phyloP scores from a whole-genome alignment of 2,113 vertebrate species.

The Sinocyclocheilus anshuiensis region DNA sequence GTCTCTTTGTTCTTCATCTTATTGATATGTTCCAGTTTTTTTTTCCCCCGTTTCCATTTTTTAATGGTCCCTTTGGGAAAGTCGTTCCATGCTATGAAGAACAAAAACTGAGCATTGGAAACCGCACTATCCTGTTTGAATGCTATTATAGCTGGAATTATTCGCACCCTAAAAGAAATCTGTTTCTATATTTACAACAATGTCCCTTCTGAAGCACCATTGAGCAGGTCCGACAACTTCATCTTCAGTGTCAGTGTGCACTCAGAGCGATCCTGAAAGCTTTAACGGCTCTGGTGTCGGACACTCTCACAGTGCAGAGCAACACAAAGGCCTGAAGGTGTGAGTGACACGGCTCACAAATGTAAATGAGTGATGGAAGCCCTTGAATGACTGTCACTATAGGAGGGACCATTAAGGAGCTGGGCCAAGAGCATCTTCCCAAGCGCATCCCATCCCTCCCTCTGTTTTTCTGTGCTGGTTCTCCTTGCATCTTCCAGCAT shows the following conservation, averaged over 20 bases:
- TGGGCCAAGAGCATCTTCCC: conserved; percentile 51
- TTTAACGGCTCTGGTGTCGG: conserved; percentile 11
- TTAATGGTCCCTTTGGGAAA: conserved; percentile 43
- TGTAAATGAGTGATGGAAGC: conserved; percentile 50
- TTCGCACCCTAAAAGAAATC: conserved; percentile 22
- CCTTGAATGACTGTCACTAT: conserved; percentile 35
- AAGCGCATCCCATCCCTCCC: background rate
- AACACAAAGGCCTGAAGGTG: conserved; percentile 46
- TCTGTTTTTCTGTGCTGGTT: background rate
- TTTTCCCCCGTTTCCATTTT: conserved; percentile 18
- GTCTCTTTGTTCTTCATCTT: conserved; percentile 30
- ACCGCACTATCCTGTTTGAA: background rate
- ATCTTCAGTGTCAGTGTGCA: conserved; percentile 11
- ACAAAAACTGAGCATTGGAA: conserved; percentile 15
- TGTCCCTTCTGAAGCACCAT: conserved; percentile 33
- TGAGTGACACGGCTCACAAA: conserved; percentile 45
- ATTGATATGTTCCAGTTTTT: conserved; percentile 38
- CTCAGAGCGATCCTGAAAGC: conserved; percentile 31
- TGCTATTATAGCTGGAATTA: background rate
- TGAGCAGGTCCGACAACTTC: conserved; percentile 17
- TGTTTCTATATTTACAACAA: conserved; percentile 37
- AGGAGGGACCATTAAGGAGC: conserved; percentile 45
- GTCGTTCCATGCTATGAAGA: background rate
- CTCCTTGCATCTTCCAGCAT: background rate
- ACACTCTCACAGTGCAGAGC: background rate